A percentile compares a stretch with the other conserved stretches of the same genome.
Evolutionary conservation across 1,140 invertebrate species (phyloP).

Genomic region (Drosophila teissieri): DNA sequence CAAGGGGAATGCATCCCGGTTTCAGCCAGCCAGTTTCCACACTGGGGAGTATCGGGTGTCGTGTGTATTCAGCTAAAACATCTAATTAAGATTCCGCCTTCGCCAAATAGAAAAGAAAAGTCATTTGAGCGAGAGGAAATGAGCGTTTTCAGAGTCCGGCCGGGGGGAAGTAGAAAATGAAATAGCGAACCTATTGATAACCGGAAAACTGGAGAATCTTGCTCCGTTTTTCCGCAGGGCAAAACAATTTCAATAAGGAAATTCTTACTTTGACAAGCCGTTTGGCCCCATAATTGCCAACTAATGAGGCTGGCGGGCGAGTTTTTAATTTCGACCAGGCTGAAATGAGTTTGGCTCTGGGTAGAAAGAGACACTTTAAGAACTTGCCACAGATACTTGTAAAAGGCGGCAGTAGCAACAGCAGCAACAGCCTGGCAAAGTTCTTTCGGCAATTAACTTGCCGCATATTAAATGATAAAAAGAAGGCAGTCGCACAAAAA

Average conservation of each 20-base stretch:
- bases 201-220: not conserved
- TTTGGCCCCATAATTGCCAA: constrained; percentile 64
- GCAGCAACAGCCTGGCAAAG: constrained; percentile 54
- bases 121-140: constrained; percentile 41
- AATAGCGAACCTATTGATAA: constrained; percentile 42
- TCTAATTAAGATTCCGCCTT: constrained; percentile 36
- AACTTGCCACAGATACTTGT: constrained; percentile 43
- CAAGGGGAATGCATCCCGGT: not conserved
- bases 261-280: constrained; percentile 63
- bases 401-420: constrained; percentile 56
- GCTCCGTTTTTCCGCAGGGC: not conserved
- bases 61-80: constrained; percentile 23
- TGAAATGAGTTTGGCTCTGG: not conserved
- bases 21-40: constrained; percentile 5
- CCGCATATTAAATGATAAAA: constrained; percentile 72
- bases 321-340: constrained; percentile 30
- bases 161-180: constrained; percentile 1
- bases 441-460: constrained; percentile 74
- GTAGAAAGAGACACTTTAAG: constrained; percentile 34
- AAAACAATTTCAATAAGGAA: constrained; percentile 62
- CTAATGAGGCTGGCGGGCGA: constrained; percentile 48
- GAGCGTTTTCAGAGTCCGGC: constrained; percentile 4
- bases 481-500: constrained; percentile 10
- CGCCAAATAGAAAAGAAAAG: constrained; percentile 40
- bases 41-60: constrained; percentile 24